Evolutionary conservation across 2,113 vertebrate genomes (phyloP).

Genomic region (Lethenteron reissneri): DNA sequence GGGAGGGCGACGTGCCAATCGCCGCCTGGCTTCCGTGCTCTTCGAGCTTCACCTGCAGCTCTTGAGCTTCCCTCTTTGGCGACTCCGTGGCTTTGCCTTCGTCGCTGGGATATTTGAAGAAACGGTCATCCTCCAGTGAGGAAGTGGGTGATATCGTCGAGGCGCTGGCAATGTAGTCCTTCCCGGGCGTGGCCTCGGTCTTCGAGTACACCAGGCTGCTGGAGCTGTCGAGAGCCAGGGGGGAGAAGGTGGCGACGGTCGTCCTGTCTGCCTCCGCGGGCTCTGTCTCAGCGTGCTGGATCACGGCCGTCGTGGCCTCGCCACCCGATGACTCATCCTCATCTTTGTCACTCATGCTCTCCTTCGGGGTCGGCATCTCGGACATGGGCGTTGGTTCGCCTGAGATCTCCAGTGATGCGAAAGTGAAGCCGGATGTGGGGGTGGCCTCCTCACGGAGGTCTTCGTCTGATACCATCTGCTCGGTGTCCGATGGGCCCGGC

Average conservation of each 20-base stretch:
- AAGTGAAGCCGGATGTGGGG: not conserved
- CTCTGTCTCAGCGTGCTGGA: no score
- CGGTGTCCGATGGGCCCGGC: no score
- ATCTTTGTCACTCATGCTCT: not conserved
- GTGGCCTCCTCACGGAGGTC: not conserved
- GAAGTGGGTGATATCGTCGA: conserved; percentile 93
- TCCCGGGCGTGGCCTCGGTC: conserved; percentile 58
- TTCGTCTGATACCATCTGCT: not conserved
- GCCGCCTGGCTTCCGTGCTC: no score
- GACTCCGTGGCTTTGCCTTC: no score
- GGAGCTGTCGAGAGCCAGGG: conserved; percentile 51
- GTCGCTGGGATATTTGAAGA: conserved; percentile 54
- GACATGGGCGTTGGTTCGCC: conserved; percentile 1
- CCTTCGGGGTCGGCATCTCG: conserved; percentile 1
- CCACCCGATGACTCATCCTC: no score
- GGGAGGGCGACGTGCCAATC: no score
- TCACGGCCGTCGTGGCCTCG: no score
- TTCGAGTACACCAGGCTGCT: conserved; percentile 54
- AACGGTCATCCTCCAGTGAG: conserved; percentile 85
- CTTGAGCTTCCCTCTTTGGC: no score
- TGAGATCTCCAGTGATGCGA: not conserved
- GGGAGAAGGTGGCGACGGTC: conserved; percentile 12
- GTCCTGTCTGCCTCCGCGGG: no score
- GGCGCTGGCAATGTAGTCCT: conserved; percentile 73
- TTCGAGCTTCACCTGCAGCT: no score